Conservation (phyloP, 1,140 invertebrate genomes). For the Brachionus paranguensis region DNA sequence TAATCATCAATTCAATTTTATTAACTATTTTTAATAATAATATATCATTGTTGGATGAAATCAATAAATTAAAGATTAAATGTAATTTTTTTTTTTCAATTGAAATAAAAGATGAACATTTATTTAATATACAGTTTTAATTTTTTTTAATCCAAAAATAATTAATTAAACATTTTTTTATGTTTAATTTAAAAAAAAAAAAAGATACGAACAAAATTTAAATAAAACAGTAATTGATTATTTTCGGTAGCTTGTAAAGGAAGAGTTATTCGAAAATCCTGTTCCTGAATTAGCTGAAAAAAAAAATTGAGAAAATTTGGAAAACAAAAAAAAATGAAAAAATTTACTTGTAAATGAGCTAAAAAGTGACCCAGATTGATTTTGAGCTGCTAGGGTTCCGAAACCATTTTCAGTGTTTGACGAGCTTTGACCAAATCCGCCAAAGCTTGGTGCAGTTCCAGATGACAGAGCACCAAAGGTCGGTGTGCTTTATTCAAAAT, state of each 20-base stretch:
- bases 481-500: background rate
- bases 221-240: background rate
- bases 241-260: constrained; percentile 9
- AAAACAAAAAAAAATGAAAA: background rate
- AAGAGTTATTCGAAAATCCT: background rate
- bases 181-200: no score
- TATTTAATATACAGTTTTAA: no score
- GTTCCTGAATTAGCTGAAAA: background rate
- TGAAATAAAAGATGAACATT: no score
- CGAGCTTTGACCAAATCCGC: background rate
- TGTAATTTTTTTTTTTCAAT: no score
- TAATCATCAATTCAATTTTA: no score
- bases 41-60: no score
- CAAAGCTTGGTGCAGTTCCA: background rate
- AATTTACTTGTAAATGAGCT: background rate
- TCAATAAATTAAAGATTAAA: no score
- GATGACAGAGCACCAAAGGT: background rate
- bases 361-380: background rate
- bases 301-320: background rate
- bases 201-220: no score
- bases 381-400: background rate
- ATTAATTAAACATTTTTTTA: no score
- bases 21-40: no score
- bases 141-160: no score
- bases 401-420: background rate